phyloP scores from a whole-genome alignment of 2,888 invertebrate genomes.

The Cataglyphis livida region DNA sequence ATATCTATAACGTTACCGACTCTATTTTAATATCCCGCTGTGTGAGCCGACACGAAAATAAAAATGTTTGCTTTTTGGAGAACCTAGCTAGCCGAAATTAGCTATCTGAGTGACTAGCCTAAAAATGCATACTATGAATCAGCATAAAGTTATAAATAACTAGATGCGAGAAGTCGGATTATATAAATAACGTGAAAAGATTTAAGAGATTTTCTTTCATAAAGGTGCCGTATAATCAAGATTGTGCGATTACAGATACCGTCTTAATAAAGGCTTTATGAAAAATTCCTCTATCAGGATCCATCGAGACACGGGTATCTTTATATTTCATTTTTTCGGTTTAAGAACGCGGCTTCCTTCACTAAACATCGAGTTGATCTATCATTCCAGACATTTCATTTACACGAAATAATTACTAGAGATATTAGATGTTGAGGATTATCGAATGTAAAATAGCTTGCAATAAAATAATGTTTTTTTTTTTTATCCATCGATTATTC shows the following conservation, averaged over 20 bases:
- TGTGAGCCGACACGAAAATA: constrained; percentile 2
- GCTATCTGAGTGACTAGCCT: neutral
- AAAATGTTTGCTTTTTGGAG: neutral
- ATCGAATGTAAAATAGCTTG: neutral
- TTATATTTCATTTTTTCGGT: constrained; percentile 15
- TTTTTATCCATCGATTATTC: neutral
- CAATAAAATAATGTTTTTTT: neutral
- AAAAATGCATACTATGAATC: constrained; percentile 13
- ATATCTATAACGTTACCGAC: neutral
- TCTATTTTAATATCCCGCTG: constrained; percentile 15
- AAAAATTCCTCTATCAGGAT: constrained; percentile 35
- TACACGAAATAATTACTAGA: neutral
- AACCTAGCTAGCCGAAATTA: neutral
- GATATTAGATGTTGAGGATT: neutral
- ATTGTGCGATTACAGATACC: constrained; percentile 13
- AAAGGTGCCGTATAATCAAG: constrained; percentile 23
- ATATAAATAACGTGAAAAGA: constrained; percentile 33
- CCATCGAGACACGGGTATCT: neutral
- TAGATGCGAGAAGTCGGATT: neutral
- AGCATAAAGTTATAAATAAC: constrained; percentile 17
- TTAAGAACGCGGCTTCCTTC: neutral
- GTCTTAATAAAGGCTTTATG: constrained; percentile 60
- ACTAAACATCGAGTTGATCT: neutral
- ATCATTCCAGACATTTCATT: neutral
- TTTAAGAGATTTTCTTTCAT: constrained; percentile 26